Conservation (phyloP, 2,797 vertebrate genomes). For the Scleropages formosus region DNA sequence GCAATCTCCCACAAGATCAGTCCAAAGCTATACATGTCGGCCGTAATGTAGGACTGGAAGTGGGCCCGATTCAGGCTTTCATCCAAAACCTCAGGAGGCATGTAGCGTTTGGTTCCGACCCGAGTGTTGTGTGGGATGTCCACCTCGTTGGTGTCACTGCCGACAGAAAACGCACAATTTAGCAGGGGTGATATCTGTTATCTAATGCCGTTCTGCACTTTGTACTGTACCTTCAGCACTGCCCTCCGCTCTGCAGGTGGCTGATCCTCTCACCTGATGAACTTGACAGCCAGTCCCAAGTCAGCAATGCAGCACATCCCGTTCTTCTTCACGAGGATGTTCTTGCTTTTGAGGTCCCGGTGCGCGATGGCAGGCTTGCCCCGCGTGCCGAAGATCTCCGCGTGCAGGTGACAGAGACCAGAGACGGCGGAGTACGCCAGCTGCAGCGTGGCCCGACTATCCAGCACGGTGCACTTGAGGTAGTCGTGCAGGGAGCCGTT, state of each 20-base stretch:
- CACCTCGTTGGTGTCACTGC: conserved; percentile 91
- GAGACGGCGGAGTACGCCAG: conserved; percentile 88
- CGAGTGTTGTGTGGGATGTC: conserved; percentile 91
- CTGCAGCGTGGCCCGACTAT: conserved; percentile 81
- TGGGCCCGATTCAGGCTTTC: conserved; percentile 88
- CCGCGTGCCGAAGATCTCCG: conserved; percentile 95
- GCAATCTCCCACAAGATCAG: conserved; percentile 95
- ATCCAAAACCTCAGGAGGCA: conserved; percentile 94
- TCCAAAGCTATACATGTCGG: conserved; percentile 97
- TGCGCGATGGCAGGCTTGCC: conserved; percentile 96
- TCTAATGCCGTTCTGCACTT: neutral
- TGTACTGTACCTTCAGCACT: neutral
- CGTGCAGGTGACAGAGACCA: conserved; percentile 93
- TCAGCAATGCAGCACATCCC: conserved; percentile 93
- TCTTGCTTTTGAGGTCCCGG: conserved; percentile 95
- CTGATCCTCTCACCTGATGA: conserved; percentile 78
- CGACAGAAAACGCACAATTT: neutral
- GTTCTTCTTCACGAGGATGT: conserved; percentile 94
- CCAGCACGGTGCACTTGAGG: conserved; percentile 89
- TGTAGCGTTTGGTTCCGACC: conserved; percentile 96
- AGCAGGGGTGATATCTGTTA: neutral
- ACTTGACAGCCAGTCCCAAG: conserved; percentile 92
- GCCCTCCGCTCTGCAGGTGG: neutral
- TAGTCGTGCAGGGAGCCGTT: conserved; percentile 94
- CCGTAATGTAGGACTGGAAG: conserved; percentile 97